Percentiles rank a stretch among this genome's conserved stretches.
Evolutionary conservation across 2,113 vertebrate genomes (phyloP).

Genomic region (Anoplopoma fimbria): DNA sequence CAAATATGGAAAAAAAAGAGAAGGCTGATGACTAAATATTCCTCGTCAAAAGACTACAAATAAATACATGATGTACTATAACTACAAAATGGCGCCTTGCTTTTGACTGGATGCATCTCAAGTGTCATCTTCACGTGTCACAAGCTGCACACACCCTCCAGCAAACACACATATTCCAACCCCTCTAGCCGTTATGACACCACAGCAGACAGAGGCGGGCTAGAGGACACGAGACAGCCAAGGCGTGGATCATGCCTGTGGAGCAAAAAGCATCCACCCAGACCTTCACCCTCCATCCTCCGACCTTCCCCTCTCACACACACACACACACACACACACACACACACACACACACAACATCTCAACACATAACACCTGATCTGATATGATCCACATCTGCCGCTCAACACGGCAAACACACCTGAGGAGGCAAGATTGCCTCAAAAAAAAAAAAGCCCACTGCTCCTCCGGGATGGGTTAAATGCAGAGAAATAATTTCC

Average conservation of each 20-base stretch:
- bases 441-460: slow-evolving; percentile 2
- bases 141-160: slow-evolving; percentile 19
- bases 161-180: slow-evolving; percentile 26
- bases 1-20: not conserved
- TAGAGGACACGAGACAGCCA: slow-evolving; percentile 31
- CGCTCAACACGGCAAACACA: slow-evolving; percentile 39
- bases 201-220: slow-evolving; percentile 36
- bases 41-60: not conserved
- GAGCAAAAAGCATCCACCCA: slow-evolving; percentile 20
- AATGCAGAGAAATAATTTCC: too few relatives aligned
- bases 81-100: not conserved
- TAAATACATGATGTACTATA: not conserved
- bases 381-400: slow-evolving; percentile 17
- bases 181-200: slow-evolving; percentile 47
- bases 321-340: not conserved
- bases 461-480: too few relatives aligned
- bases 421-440: slow-evolving; percentile 52
- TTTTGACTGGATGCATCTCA: slow-evolving; percentile 9
- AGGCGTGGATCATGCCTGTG: slow-evolving; percentile 16
- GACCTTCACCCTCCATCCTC: slow-evolving; percentile 17
- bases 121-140: slow-evolving; percentile 44
- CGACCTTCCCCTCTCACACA: not conserved
- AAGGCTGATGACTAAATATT: not conserved
- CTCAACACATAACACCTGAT: not conserved
- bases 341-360: not conserved